phyloP scores from a whole-genome alignment of 2,113 vertebrate species.

The Lophius piscatorius region DNA sequence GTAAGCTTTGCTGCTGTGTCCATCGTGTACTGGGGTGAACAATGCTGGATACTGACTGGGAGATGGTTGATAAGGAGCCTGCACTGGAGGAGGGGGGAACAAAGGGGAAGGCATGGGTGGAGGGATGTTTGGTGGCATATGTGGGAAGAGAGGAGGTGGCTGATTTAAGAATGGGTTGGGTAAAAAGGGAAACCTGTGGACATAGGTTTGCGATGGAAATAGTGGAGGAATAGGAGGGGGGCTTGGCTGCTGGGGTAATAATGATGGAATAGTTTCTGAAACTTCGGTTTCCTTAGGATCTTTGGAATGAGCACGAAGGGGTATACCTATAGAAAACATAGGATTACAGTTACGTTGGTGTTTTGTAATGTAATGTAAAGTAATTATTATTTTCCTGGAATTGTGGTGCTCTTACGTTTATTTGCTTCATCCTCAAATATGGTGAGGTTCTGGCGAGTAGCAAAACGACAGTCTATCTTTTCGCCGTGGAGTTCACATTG shows the following conservation, averaged over 20 bases:
- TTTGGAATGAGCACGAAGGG: slow-evolving; percentile 82
- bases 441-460: slow-evolving; percentile 87
- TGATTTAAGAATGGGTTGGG: slow-evolving; percentile 48
- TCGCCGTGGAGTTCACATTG: slow-evolving; percentile 89
- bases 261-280: slow-evolving; percentile 51
- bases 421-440: slow-evolving; percentile 91
- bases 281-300: slow-evolving; percentile 76
- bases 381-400: background rate
- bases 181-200: slow-evolving; percentile 54
- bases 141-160: slow-evolving; percentile 63
- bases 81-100: slow-evolving; percentile 80
- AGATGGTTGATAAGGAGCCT: slow-evolving; percentile 78
- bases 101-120: slow-evolving; percentile 78
- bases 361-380: background rate
- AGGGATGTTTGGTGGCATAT: slow-evolving; percentile 52
- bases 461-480: slow-evolving; percentile 88
- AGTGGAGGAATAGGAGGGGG: slow-evolving; percentile 41
- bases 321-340: slow-evolving; percentile 80
- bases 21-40: slow-evolving; percentile 81
- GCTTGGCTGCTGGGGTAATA: slow-evolving; percentile 60
- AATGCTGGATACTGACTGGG: slow-evolving; percentile 88
- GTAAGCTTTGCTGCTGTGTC: slow-evolving; percentile 76
- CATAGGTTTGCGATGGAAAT: slow-evolving; percentile 39
- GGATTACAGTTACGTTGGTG: too few relatives aligned
- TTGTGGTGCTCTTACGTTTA: slow-evolving; percentile 85